Base-by-base conservation (phyloP, 2,113 vertebrate genomes). In the Tichodroma muraria region DNA sequence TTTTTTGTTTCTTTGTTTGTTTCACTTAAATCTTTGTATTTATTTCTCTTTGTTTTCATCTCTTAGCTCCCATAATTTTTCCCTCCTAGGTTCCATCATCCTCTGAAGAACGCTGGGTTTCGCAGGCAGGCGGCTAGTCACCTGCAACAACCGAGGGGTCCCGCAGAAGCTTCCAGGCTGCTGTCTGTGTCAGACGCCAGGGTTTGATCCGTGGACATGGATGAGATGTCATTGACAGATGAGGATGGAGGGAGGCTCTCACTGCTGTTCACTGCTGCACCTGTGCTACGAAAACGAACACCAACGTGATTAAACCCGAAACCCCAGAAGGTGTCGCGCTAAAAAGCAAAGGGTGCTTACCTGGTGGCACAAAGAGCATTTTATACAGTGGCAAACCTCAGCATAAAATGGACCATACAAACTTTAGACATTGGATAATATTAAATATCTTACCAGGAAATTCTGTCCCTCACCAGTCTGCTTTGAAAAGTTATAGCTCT, bases 41-140 rank as follows among this genome's bases (percentile, higher is more conserved):
- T 84, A 85, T 94, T 97, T 97, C 75, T 95, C 94, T 97, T 94
- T 91, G 91, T 97, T 97, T 90, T 87, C 78, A 90, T 95, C 70
- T 40, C 95, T 94, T 94, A 96, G 80, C 96, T 97, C 84, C 88
- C 68, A 72, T 90, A 42, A 59, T 84, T 23, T 70, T 89, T 90
- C 28, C 70, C 95, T 93, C 82, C 94, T 96, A 96, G 95, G 96
- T 95, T 88, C 37, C 63, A 85, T 99, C 98, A 99, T 97, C 99
- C 98, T 98, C 99, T 98, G 98, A 99, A 99, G 99, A 99, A 99
- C 97, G 98, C 97, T 94, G 99, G 99, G 98, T 99, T 99, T 98
- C 99, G 98, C 98, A 99, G 98, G 99, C 99, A 99, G 99, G 99
- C 99, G 98, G 99, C 99, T 99, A 99, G 99, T 99, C 99, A 99